These are phyloP conservation scores for Spilarctia lutea DNA, from an alignment of 2,888 invertebrate species.

Conservation along the genomic window DNA sequence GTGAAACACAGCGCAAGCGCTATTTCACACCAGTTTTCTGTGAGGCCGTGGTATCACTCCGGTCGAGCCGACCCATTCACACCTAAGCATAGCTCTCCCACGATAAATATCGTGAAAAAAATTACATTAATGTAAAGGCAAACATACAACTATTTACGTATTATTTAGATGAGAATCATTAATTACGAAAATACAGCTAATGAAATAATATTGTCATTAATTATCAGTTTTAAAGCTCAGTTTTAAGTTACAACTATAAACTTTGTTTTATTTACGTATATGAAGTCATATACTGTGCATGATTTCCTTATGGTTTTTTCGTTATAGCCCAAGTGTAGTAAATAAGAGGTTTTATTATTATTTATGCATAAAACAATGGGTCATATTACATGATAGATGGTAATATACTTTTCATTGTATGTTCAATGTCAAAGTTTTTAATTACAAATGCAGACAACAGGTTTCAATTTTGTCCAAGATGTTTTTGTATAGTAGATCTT, in stretches of 20 bases:
- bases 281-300: neutral
- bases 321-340: constrained; percentile 4
- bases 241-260: constrained; percentile 15
- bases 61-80: no score
- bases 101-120: no score
- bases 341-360: neutral
- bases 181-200: neutral
- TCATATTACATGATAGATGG: neutral
- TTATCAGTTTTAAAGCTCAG: constrained; percentile 23
- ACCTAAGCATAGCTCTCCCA: no score
- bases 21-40: no score
- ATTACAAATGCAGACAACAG: neutral
- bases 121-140: neutral
- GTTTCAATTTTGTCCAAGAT: neutral
- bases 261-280: neutral
- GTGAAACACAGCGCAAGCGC: no score
- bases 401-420: neutral
- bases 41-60: no score
- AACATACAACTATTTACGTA: constrained; percentile 23
- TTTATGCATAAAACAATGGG: neutral
- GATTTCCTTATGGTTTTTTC: constrained; percentile 6
- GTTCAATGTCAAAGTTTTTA: neutral
- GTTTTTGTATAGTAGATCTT: neutral
- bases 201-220: constrained; percentile 27
- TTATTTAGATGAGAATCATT: constrained; percentile 15